Conservation (phyloP, 2,888 invertebrate species). For the Antitype chi region DNA sequence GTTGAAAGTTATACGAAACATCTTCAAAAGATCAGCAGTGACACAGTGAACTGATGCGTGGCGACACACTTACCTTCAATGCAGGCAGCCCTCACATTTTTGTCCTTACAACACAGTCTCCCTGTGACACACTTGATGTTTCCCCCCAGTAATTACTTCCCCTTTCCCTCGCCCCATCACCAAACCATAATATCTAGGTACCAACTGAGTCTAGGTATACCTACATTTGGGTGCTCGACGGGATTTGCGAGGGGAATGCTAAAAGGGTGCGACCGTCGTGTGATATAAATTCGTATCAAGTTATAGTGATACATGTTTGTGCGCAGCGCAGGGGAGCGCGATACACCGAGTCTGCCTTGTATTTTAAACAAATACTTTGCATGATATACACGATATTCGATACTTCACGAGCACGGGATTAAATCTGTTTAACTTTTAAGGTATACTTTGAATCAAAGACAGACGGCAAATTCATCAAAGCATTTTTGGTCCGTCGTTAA, state of each 20-base stretch:
- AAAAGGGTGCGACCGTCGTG: constrained; percentile 84
- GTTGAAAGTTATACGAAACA: constrained; percentile 64
- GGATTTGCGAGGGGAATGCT: constrained; percentile 88
- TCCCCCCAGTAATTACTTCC: constrained; percentile 88
- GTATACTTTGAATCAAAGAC: constrained; percentile 61
- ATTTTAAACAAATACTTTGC: constrained; percentile 77
- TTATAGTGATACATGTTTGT: constrained; percentile 72
- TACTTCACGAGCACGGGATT: constrained; percentile 60
- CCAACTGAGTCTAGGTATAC: constrained; percentile 81
- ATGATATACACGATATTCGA: constrained; percentile 65
- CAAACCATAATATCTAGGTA: constrained; percentile 82
- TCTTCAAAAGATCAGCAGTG: constrained; percentile 87
- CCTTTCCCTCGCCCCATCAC: constrained; percentile 77
- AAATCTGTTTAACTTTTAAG: constrained; percentile 63
- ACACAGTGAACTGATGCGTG: constrained; percentile 89
- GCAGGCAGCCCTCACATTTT: constrained; percentile 86
- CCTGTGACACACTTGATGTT: constrained; percentile 90
- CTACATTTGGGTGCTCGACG: constrained; percentile 79
- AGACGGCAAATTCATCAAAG: constrained; percentile 74
- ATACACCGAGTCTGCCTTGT: constrained; percentile 74
- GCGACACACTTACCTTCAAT: constrained; percentile 88
- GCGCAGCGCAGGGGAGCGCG: constrained; percentile 71
- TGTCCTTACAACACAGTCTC: constrained; percentile 88
- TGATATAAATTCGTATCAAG: constrained; percentile 81
- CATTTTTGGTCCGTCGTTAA: constrained; percentile 76